Base-by-base conservation (phyloP, 1,140 invertebrate genomes). In the Brachionus koreanus region DNA sequence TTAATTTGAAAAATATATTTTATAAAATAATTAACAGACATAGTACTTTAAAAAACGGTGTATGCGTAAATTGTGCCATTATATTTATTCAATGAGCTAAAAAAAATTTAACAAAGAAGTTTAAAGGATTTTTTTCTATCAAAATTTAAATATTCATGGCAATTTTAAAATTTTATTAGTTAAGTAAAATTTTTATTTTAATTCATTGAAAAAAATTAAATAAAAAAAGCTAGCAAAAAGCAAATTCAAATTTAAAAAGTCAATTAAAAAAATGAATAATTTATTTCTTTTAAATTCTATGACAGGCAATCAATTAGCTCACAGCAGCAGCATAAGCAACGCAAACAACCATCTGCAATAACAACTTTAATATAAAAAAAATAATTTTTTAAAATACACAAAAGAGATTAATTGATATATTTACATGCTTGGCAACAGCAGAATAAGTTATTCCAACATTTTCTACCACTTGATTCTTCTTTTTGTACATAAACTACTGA, bases 381-480 rank as follows among this genome's bases (percentile, higher is more conserved):
- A 39, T 69, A 39, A 39, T 39, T 16, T 6, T 72, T 43, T 61
- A 61, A 19, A 42, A 72, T 19, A 2, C 19, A 39, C 16, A 72
- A 12, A 39, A n/a, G n/a, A n/a, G n/a, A 6, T 19, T 16, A 72
- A 25, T 37, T 65, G 5, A 39, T 39, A 65, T 35, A 16, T n/a
- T 74, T 74, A 74, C 69, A 74, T 25, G 69, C 42, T 74, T 74
- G 39, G 12, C 69, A 74, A 43, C 69, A 74, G 25, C 69, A 74
- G 23, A 74, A 74, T 13, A 74, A 23, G 6, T 19, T 43, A 13
- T 74, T 46, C 37, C 69, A 74, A n/a, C 69, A 74, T 46, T 74
- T 74, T 74, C 25, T 23, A 43, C 5, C 39, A 42, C 25, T 29
- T 10, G 69, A 74, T 25, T 46, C 39, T 25, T 74, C 69, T 74